These are phyloP conservation scores for Taphrorychus bicolor DNA, from an alignment of 2,888 invertebrate species.

Conservation along the genomic window DNA sequence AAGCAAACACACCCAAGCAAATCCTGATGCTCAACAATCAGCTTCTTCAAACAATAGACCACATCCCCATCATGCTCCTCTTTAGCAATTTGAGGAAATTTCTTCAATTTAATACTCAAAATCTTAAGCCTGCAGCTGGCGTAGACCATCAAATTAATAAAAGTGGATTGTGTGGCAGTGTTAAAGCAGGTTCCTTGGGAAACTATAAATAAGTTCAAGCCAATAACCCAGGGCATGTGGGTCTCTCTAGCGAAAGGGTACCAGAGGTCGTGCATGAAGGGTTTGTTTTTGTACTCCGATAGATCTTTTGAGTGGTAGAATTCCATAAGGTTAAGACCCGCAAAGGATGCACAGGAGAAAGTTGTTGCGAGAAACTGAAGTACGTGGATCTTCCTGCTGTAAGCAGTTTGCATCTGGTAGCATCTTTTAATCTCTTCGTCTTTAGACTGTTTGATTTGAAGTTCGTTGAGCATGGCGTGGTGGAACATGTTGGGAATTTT, in stretches of 20 bases:
- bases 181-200: constrained; percentile 13
- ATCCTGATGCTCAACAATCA: constrained; percentile 22
- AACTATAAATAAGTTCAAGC: constrained; percentile 8
- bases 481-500: constrained; percentile 21
- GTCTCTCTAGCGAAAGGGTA: constrained; percentile 17
- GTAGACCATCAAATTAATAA: constrained; percentile 23
- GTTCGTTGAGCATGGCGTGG: constrained; percentile 7
- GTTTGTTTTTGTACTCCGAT: constrained; percentile 13
- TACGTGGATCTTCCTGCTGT: constrained; percentile 11
- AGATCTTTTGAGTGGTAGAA: neutral
- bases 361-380: neutral
- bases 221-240: constrained; percentile 10
- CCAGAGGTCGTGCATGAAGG: constrained; percentile 31
- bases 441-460: neutral
- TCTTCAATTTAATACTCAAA: constrained; percentile 23
- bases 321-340: neutral
- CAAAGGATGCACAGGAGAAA: neutral
- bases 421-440: constrained; percentile 9
- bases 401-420: constrained; percentile 4
- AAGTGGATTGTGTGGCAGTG: constrained; percentile 20
- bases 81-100: constrained; percentile 21
- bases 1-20: constrained; percentile 20
- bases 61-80: constrained; percentile 17
- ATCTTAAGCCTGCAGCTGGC: constrained; percentile 19
- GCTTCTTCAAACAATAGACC: constrained; percentile 6